Evolutionary conservation across 2,113 vertebrate species (phyloP), one percentile per base, ranked within the genome.

Genomic region (Lichenostomus cassidix): DNA sequence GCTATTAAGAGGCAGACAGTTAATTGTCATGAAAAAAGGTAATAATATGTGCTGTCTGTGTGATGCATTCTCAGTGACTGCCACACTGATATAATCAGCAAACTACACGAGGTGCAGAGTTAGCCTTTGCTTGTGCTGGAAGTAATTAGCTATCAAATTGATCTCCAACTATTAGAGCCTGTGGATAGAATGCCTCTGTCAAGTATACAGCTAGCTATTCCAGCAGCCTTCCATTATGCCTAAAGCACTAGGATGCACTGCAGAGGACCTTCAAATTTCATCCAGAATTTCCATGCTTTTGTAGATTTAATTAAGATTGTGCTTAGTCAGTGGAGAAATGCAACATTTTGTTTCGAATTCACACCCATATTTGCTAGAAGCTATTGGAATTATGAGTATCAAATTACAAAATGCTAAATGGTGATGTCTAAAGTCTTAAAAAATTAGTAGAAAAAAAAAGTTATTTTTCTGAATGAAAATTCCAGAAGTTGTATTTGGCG

Each of bases 231-330:
- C 60, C 59, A 46, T 39, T 47, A 12, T 15, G 59, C 59, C 58
- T 50, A 24, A 73, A 93, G 59, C 67, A 77, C 33, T 15, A 42
- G 59, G 39, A 59, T 62, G 63, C 42, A 47, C 64, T 47, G 64
- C 59, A 89, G 78, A 89, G 24, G 24, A 86, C 39, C 50, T 15
- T 58, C 71, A 50, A 33, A 41, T 86, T 88, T 85, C 74, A 90
- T 55, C 18, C 64, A 86, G n/a, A 77, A 83, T 83, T 69, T 58
- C 49, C 41, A 83, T 46, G n/a, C 33, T 65, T 85, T 81, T 56
- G 22, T 47, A 84, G 71, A 89, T 50, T 81, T 90, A 88, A 88
- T 95, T 95, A 92, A 88, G 83, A 81, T 55, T 80, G 39, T 39
- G 13, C 27, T 70, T 77, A 29, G 42, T 67, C 44, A 56, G 31